Conservation (phyloP, 2,888 invertebrate species). For the Neoscelio sp. region DNA sequence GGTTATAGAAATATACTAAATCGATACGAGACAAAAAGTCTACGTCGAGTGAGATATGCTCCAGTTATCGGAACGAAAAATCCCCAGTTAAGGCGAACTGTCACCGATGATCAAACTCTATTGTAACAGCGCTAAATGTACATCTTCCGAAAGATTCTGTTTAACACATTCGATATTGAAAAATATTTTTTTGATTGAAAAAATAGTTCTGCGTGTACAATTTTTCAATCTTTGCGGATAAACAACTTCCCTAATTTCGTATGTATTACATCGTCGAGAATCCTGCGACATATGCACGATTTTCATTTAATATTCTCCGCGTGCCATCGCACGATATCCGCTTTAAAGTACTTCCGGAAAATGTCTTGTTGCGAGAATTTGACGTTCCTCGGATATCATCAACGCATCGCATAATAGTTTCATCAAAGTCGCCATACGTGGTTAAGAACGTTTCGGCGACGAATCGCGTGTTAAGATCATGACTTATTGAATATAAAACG, state of each 20-base stretch:
- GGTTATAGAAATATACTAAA: too few relatives aligned
- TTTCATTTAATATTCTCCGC: conserved; percentile 57
- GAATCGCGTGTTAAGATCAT: conserved; percentile 23
- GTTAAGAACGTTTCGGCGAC: conserved; percentile 35
- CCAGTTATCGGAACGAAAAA: too few relatives aligned
- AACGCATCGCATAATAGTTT: conserved; percentile 55
- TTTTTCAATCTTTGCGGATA: conserved; percentile 50
- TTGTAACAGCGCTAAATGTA: too few relatives aligned
- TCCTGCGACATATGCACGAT: conserved; percentile 37
- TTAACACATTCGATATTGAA: too few relatives aligned
- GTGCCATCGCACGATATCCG: conserved; percentile 54
- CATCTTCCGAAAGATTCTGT: too few relatives aligned
- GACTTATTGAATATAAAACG: conserved; percentile 38
- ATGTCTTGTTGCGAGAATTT: conserved; percentile 48
- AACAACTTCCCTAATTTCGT: conserved; percentile 54
- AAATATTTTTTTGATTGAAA: too few relatives aligned
- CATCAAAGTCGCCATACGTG: conserved; percentile 42
- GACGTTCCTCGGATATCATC: conserved; percentile 54
- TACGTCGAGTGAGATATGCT: too few relatives aligned
- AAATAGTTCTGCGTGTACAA: not conserved
- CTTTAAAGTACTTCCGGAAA: conserved; percentile 63
- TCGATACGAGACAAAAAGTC: too few relatives aligned
- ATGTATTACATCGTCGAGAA: conserved; percentile 50
- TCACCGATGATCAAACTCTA: too few relatives aligned
- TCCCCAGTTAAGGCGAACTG: too few relatives aligned